A percentile compares a stretch with the other conserved stretches of the same genome.
phyloP scores from a whole-genome alignment of 1,140 invertebrate species.

The Triops cancriformis region DNA sequence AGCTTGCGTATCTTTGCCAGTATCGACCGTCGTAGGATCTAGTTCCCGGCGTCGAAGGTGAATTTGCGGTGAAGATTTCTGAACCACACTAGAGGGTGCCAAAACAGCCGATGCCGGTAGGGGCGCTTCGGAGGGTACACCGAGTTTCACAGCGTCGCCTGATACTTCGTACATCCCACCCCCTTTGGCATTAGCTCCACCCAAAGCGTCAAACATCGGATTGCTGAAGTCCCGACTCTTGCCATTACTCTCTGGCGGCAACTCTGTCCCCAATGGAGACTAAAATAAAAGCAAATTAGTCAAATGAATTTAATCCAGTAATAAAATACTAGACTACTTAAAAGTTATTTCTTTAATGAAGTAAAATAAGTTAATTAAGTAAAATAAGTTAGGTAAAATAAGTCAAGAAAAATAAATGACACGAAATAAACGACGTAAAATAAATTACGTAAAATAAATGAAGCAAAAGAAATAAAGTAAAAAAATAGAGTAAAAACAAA shows the following conservation, averaged over 20 bases:
- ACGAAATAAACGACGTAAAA: no score
- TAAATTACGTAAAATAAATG: no score
- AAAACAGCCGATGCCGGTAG: slow-evolving; percentile 53
- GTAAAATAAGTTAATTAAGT: no score
- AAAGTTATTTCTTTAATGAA: no score
- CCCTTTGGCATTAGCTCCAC: slow-evolving; percentile 14
- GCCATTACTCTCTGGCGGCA: slow-evolving; percentile 47
- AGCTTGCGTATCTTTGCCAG: slow-evolving; percentile 84
- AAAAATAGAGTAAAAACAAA: no score
- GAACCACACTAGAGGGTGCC: slow-evolving; percentile 68
- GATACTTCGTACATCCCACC: slow-evolving; percentile 25
- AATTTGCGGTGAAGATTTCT: slow-evolving; percentile 61
- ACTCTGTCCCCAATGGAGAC: neutral
- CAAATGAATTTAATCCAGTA: no score
- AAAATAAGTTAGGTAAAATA: no score
- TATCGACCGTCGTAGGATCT: slow-evolving; percentile 69
- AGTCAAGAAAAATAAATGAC: no score
- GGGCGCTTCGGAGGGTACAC: slow-evolving; percentile 25
- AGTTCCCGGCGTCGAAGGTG: slow-evolving; percentile 65
- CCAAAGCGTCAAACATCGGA: slow-evolving; percentile 83
- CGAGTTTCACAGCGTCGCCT: slow-evolving; percentile 20
- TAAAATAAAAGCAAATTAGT: neutral
- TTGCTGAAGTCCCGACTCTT: slow-evolving; percentile 86
- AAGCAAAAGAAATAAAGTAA: no score
- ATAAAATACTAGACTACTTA: no score